Percentiles rank a stretch among this genome's conserved stretches.
phyloP scores from a whole-genome alignment of 1,140 invertebrate species.

The Anagrus nilaparvatae region DNA sequence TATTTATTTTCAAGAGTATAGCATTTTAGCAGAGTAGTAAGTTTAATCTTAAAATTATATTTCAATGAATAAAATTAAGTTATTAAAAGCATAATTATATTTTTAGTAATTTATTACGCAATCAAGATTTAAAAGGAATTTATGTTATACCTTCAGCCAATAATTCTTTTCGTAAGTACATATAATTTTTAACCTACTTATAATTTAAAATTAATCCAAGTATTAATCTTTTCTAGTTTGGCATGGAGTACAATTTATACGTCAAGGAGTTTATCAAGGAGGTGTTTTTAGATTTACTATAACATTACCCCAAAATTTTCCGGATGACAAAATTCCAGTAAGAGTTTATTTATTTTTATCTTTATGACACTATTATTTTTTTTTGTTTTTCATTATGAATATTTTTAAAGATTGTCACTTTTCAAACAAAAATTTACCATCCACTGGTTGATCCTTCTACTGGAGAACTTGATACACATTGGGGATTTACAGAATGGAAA shows the following conservation, averaged over 20 bases:
- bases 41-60: slow-evolving; percentile 23
- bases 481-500: slow-evolving; percentile 78
- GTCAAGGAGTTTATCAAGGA: slow-evolving; percentile 76
- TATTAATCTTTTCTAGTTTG: slow-evolving; percentile 56
- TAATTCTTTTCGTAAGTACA: slow-evolving; percentile 58
- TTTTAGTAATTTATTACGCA: slow-evolving; percentile 72
- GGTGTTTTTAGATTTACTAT: slow-evolving; percentile 84
- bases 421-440: slow-evolving; percentile 80
- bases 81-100: slow-evolving; percentile 10
- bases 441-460: slow-evolving; percentile 70
- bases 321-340: slow-evolving; percentile 75
- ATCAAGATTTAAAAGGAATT: slow-evolving; percentile 74
- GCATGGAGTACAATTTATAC: slow-evolving; percentile 88
- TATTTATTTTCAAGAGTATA: slow-evolving; percentile 60
- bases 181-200: slow-evolving; percentile 1
- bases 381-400: background rate
- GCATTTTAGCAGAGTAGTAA: slow-evolving; percentile 71
- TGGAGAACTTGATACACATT: slow-evolving; percentile 63
- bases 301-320: slow-evolving; percentile 77
- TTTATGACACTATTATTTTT: slow-evolving; percentile 3
- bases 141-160: slow-evolving; percentile 87
- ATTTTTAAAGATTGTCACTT: slow-evolving; percentile 62
- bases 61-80: background rate
- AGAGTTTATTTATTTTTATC: slow-evolving; percentile 31
- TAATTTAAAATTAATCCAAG: slow-evolving; percentile 7